phyloP scores from a whole-genome alignment of 1,140 invertebrate species.

The Drosophila pectinifera region DNA sequence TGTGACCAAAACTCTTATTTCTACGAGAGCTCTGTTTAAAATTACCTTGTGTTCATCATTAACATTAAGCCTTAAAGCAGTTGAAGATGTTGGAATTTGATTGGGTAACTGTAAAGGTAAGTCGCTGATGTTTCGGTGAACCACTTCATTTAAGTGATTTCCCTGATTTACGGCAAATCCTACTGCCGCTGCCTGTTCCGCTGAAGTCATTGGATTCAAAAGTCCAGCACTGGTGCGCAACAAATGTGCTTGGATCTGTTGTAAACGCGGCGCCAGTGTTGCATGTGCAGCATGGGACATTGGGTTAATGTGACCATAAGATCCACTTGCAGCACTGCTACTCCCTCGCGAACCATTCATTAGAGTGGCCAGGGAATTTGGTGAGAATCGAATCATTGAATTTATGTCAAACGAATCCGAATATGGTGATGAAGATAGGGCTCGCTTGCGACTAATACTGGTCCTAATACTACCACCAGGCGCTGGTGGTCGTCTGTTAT shows the following conservation, averaged over 20 bases:
- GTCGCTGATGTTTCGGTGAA: slow-evolving; percentile 40
- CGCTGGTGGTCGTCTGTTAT: slow-evolving; percentile 85
- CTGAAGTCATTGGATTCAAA: slow-evolving; percentile 86
- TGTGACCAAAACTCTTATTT: background rate
- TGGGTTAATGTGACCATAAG: slow-evolving; percentile 91
- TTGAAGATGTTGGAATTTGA: slow-evolving; percentile 49
- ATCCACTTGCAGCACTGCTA: slow-evolving; percentile 94
- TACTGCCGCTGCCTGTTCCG: slow-evolving; percentile 84
- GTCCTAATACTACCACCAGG: slow-evolving; percentile 86
- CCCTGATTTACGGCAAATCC: slow-evolving; percentile 82
- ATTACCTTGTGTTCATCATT: slow-evolving; percentile 34
- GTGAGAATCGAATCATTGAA: slow-evolving; percentile 97
- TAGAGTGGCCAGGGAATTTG: slow-evolving; percentile 95
- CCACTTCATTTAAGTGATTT: slow-evolving; percentile 32
- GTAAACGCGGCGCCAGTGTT: slow-evolving; percentile 89
- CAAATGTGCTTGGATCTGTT: slow-evolving; percentile 91
- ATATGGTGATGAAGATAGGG: slow-evolving; percentile 96
- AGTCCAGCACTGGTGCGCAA: slow-evolving; percentile 88
- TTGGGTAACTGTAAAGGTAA: slow-evolving; percentile 17
- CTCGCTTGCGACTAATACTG: slow-evolving; percentile 93
- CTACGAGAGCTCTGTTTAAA: background rate
- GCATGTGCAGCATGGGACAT: slow-evolving; percentile 88
- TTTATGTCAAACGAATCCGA: slow-evolving; percentile 97
- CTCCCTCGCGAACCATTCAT: slow-evolving; percentile 94
- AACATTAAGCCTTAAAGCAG: slow-evolving; percentile 5